Evolutionary conservation across 2,797 vertebrate genomes (phyloP).

Genomic region (Centropyge bicolor): DNA sequence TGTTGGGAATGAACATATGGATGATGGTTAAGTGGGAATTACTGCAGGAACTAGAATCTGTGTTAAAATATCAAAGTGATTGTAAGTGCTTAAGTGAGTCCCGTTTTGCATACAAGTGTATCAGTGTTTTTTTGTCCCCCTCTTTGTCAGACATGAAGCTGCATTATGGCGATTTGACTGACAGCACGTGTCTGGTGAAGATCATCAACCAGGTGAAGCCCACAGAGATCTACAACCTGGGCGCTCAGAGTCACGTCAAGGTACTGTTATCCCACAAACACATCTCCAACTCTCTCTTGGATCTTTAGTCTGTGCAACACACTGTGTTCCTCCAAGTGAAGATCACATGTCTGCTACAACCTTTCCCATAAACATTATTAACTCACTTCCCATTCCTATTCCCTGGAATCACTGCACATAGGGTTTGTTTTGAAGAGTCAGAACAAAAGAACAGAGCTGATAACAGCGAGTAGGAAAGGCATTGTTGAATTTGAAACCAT

Average conservation of each 20-base stretch:
- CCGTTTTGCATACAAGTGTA: not conserved
- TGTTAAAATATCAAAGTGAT: not conserved
- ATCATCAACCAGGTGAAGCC: constrained; percentile 98
- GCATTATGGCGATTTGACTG: constrained; percentile 98
- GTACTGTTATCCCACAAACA: constrained; percentile 75
- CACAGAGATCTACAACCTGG: constrained; percentile 97
- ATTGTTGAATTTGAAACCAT: not conserved
- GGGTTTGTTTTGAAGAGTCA: constrained; percentile 19
- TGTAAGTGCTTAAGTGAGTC: too few species aligned
- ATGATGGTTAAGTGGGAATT: not conserved
- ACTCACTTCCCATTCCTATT: not conserved
- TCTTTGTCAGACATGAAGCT: constrained; percentile 93
- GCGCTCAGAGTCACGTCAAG: constrained; percentile 99
- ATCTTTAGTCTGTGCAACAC: not conserved
- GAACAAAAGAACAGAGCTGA: not conserved
- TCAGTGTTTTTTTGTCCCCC: not conserved
- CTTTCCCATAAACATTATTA: not conserved
- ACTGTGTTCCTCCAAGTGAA: not conserved
- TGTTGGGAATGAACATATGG: not conserved
- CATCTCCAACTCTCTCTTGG: not conserved
- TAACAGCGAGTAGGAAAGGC: not conserved
- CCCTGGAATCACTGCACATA: not conserved
- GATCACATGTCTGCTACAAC: fast-evolving
- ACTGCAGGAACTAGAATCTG: not conserved
- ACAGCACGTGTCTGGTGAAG: constrained; percentile 99